phyloP scores from a whole-genome alignment of 92 coral and sea anemone genomes.

The Chrysogorgia sp. region DNA sequence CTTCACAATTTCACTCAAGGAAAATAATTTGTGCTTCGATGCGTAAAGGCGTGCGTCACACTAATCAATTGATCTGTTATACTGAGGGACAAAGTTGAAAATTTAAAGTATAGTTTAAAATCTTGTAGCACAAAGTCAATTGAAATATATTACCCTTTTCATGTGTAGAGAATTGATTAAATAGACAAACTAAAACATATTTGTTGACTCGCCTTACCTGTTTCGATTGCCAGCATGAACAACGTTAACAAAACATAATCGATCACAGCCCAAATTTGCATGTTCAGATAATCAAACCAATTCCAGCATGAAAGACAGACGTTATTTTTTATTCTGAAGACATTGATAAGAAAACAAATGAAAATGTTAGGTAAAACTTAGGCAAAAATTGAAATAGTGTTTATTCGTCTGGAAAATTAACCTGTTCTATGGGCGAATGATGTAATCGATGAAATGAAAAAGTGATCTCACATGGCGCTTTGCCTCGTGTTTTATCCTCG shows the following conservation, averaged over 20 bases:
- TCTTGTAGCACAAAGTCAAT: no score
- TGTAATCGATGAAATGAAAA: constrained; percentile 1
- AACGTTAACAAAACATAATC: constrained; percentile 3
- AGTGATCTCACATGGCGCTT: neutral
- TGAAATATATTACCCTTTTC: neutral
- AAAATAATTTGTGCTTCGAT: no score
- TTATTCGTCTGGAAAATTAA: constrained; percentile 23
- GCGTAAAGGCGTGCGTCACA: no score
- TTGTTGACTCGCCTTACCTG: constrained; percentile 5
- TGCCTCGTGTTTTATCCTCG: no score
- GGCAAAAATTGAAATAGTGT: neutral
- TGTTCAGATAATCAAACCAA: neutral
- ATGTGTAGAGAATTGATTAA: neutral
- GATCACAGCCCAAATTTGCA: neutral
- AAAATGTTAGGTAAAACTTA: neutral
- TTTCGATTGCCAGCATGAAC: constrained; percentile 5
- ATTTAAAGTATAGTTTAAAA: no score
- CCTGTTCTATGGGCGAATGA: constrained; percentile 31
- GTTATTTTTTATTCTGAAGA: neutral
- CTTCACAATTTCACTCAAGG: no score
- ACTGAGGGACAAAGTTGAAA: no score
- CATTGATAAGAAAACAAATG: constrained; percentile 5
- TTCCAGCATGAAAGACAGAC: neutral
- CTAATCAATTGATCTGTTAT: no score
- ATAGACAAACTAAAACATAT: neutral